These are phyloP conservation scores for Sanderia malayensis DNA, from an alignment of 30 jellyfish, hydroid and myxozoan species.

Conservation along the genomic window DNA sequence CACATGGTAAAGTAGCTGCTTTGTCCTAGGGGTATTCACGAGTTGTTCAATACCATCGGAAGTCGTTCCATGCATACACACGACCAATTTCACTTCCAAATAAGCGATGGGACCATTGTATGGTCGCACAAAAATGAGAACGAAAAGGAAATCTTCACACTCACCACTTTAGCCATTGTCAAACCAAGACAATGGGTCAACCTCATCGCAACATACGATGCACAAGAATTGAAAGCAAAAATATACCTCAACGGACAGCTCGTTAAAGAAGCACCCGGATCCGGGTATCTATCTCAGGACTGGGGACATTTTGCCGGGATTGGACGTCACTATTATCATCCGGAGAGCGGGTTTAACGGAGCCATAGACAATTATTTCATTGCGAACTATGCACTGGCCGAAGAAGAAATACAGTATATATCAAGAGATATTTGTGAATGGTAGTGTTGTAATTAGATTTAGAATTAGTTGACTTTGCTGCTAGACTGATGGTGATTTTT, in stretches of 20 bases:
- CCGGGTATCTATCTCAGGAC: conserved; percentile 84
- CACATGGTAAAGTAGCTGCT: too few species aligned
- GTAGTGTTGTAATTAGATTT: conserved; percentile 21
- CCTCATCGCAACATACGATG: conserved; percentile 72
- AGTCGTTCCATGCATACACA: conserved; percentile 86
- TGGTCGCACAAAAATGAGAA: conserved; percentile 78
- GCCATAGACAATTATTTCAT: conserved; percentile 75
- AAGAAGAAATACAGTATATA: conserved; percentile 68
- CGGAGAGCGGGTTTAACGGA: conserved; percentile 64
- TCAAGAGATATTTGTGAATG: conserved; percentile 70
- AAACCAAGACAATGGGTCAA: conserved; percentile 88
- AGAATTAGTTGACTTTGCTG: too few species aligned
- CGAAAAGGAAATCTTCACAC: conserved; percentile 64
- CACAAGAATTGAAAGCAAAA: conserved; percentile 83
- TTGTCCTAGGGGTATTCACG: conserved; percentile 65
- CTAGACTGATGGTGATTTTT: conserved; percentile 2
- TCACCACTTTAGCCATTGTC: conserved; percentile 62
- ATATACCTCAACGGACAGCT: conserved; percentile 68
- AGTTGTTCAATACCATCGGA: conserved; percentile 75
- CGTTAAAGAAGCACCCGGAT: conserved; percentile 76
- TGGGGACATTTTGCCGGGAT: conserved; percentile 94
- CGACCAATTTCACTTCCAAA: conserved; percentile 71
- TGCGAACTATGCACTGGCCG: conserved; percentile 78
- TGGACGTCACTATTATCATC: conserved; percentile 71
- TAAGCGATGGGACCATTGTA: conserved; percentile 60